These are phyloP conservation scores for Oligia fasciuncula DNA, from an alignment of 2,888 invertebrate genomes.

Conservation along the genomic window DNA sequence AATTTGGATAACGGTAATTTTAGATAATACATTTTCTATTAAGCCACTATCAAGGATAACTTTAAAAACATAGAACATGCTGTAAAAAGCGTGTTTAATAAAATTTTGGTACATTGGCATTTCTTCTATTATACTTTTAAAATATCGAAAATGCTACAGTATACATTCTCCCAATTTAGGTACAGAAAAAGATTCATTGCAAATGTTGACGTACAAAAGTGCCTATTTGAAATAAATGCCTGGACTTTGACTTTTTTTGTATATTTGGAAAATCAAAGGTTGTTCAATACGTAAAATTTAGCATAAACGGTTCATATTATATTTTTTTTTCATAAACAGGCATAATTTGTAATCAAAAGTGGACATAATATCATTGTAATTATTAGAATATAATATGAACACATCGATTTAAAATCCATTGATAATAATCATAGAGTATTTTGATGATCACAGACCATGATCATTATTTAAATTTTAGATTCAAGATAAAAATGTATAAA, in stretches of 20 bases:
- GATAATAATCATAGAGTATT: conserved; percentile 8
- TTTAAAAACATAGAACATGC: neutral
- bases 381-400: conserved; percentile 14
- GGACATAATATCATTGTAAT: conserved; percentile 10
- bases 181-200: neutral
- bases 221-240: too few species aligned
- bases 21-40: neutral
- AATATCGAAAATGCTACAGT: conserved; percentile 28
- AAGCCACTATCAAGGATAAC: neutral
- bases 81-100: neutral
- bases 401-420: conserved; percentile 35
- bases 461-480: conserved; percentile 20
- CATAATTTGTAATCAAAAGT: conserved; percentile 7
- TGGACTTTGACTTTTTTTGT: too few species aligned
- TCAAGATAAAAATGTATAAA: conserved; percentile 30
- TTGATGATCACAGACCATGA: neutral
- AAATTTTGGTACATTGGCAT: neutral
- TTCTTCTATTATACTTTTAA: neutral
- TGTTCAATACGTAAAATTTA: neutral
- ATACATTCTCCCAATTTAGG: neutral
- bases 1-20: conserved; percentile 6
- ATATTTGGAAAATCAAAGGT: neutral
- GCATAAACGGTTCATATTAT: neutral
- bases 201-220: neutral
- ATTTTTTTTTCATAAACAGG: neutral